Base-by-base conservation (phyloP, 2,888 invertebrate genomes). In the Drosophila cyrtoloma region DNA sequence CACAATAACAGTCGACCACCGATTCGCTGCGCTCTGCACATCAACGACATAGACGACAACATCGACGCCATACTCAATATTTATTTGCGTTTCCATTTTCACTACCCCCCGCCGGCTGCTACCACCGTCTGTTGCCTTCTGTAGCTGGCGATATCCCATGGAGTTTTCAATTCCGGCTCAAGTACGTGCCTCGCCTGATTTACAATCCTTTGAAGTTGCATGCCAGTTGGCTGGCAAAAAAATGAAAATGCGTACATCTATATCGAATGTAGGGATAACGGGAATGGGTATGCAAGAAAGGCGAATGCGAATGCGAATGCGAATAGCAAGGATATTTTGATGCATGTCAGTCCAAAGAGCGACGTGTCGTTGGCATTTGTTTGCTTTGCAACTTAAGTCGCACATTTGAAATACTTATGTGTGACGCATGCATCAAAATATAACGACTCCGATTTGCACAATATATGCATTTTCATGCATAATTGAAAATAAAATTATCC, bases 61-160 rank as follows among this genome's bases (percentile, higher is more conserved):
- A 52, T 57, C 60, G 74, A 64, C 75, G 75, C 82, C 80, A 71
- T 68, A 74, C 75, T 77, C 79, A 75, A 89, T 84, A 84, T 89
- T 77, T 86, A 86, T 86, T 84, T 86, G 75, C 81, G 72, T 79
- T 81, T 75, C 73, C 75, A 84, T 75, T 82, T 82, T 75, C 73
- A 71, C 80, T 63, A 77, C 53, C 19, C 58, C 32, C 44, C 52
- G 42, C 16, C 30, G 32, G 28, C 68, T 61, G 60, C 30, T 59
- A 44, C 51, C 53, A 56, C 37, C 57, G 57, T 67, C 55, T 53
- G 67, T 26, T 57, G 61, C 59, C 64, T 35, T 30, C 62, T 63
- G 55, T 32, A 56, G 75, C 56, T 42, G 60, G 47, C 65, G 67
- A 70, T 73, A 77, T 85, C 69, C 79, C 79, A 74, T 72, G 52